Evolutionary conservation across 2,797 vertebrate species (phyloP).

Genomic region (Spea hammondii): DNA sequence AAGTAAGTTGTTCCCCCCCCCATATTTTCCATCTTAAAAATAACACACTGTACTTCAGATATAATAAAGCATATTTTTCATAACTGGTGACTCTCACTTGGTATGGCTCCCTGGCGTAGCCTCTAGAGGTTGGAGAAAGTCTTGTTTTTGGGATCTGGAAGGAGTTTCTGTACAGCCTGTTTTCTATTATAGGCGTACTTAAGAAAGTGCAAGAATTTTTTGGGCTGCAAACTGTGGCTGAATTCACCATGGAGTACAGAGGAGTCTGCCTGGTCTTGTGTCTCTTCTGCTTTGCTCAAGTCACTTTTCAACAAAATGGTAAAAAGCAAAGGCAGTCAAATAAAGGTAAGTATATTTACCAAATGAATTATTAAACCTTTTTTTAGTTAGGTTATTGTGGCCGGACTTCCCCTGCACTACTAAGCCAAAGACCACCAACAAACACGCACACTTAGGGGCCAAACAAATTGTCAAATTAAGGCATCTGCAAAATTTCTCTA

Average conservation of each 20-base stretch:
- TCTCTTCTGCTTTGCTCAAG: slow-evolving; percentile 69
- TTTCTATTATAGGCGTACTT: slow-evolving; percentile 57
- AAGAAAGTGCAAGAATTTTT: slow-evolving; percentile 42
- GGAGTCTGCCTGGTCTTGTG: slow-evolving; percentile 72
- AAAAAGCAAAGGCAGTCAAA: slow-evolving; percentile 61
- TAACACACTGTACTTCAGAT: background rate
- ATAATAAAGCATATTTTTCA: too few species aligned
- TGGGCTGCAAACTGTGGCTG: slow-evolving; percentile 49
- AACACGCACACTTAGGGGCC: too few species aligned
- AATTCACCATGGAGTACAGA: slow-evolving; percentile 73
- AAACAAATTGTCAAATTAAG: too few species aligned
- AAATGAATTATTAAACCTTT: too few species aligned
- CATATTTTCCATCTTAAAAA: background rate
- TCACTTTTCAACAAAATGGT: slow-evolving; percentile 66
- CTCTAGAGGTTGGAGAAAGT: slow-evolving; percentile 20
- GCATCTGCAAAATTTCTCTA: too few species aligned
- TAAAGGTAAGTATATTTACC: slow-evolving; percentile 76
- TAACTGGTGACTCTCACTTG: background rate
- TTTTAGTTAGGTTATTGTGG: too few species aligned
- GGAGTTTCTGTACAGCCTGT: slow-evolving; percentile 62
- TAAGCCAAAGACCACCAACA: too few species aligned
- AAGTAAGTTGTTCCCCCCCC: too few species aligned
- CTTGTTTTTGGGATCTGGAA: slow-evolving; percentile 54
- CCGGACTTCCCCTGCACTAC: too few species aligned
- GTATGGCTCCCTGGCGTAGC: background rate